A percentile compares a stretch with the other conserved stretches of the same genome.
Evolutionary conservation across 2,797 vertebrate genomes (phyloP).

Genomic region (Leontocebus nigricollis): DNA sequence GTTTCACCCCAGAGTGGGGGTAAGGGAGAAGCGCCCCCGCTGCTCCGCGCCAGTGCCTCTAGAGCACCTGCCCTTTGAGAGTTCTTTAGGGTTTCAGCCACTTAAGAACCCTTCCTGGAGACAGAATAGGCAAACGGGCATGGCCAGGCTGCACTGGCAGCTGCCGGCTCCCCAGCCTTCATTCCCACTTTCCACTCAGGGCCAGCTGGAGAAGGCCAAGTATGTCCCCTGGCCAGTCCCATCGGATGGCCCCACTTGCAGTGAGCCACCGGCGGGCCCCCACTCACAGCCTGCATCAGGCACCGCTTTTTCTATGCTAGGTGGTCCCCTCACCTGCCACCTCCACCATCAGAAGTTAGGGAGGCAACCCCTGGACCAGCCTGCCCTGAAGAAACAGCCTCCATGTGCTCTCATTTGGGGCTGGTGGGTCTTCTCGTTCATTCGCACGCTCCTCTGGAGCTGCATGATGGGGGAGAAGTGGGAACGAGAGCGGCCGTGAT

Average conservation of each 20-base stretch:
- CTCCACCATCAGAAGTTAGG: fast-evolving
- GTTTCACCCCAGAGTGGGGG: slow-evolving; percentile 87
- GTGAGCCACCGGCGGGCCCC: neutral
- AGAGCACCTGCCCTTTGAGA: fast-evolving
- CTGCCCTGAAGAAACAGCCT: fast-evolving
- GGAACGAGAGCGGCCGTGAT: fast-evolving
- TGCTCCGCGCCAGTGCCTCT: fast-evolving
- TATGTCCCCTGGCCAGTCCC: no score
- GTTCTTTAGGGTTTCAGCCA: fast-evolving
- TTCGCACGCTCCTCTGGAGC: fast-evolving
- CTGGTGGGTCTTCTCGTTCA: neutral
- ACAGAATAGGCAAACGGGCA: fast-evolving
- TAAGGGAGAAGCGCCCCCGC: slow-evolving; percentile 61
- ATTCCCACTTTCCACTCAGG: neutral
- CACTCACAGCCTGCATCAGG: no score
- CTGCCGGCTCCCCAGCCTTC: no score
- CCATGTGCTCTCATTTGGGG: fast-evolving
- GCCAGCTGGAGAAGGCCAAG: neutral
- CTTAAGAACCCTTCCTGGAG: neutral
- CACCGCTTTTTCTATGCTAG: no score
- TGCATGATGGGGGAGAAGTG: fast-evolving
- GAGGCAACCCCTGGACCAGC: fast-evolving
- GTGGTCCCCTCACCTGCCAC: no score
- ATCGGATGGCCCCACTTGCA: neutral
- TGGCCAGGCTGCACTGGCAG: neutral